Percentiles rank a stretch among this genome's conserved stretches.
Conservation (phyloP, 2,888 invertebrate species). For the Hypselothyrea guttata region DNA sequence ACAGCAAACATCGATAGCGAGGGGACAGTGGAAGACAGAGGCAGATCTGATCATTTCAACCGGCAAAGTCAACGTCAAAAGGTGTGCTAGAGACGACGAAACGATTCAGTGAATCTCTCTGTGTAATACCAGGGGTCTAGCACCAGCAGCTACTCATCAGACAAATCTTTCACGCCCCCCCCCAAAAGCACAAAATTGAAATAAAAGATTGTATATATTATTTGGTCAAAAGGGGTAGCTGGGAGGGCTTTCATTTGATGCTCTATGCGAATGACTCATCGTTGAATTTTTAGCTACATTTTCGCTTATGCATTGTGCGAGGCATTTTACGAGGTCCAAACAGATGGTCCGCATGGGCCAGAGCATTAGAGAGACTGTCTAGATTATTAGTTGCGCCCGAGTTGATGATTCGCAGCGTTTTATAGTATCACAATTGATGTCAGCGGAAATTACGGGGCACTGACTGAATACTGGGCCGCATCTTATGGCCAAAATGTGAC, state of each 20-base stretch:
- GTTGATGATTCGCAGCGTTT: slow-evolving; percentile 23
- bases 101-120: slow-evolving; percentile 27
- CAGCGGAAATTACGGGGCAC: slow-evolving; percentile 57
- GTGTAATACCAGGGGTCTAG: slow-evolving; percentile 34
- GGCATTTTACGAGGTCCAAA: slow-evolving; percentile 42
- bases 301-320: slow-evolving; percentile 44
- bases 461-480: slow-evolving; percentile 22
- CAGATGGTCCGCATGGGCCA: slow-evolving; percentile 49
- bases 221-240: neutral
- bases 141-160: slow-evolving; percentile 13
- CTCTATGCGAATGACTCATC: slow-evolving; percentile 58
- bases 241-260: slow-evolving; percentile 52
- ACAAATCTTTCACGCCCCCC: slow-evolving; percentile 46
- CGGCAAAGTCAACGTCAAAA: slow-evolving; percentile 52
- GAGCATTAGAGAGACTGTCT: slow-evolving; percentile 17
- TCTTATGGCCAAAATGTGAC: slow-evolving; percentile 17
- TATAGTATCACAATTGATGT: slow-evolving; percentile 63
- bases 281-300: slow-evolving; percentile 67
- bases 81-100: slow-evolving; percentile 29
- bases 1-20: no score
- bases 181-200: slow-evolving; percentile 11
- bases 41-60: slow-evolving; percentile 33
- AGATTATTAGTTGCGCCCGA: slow-evolving; percentile 47
- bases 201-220: slow-evolving; percentile 11
- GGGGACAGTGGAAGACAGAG: neutral